Base-by-base conservation (phyloP, 2,797 vertebrate species). In the Artibeus lituratus region DNA sequence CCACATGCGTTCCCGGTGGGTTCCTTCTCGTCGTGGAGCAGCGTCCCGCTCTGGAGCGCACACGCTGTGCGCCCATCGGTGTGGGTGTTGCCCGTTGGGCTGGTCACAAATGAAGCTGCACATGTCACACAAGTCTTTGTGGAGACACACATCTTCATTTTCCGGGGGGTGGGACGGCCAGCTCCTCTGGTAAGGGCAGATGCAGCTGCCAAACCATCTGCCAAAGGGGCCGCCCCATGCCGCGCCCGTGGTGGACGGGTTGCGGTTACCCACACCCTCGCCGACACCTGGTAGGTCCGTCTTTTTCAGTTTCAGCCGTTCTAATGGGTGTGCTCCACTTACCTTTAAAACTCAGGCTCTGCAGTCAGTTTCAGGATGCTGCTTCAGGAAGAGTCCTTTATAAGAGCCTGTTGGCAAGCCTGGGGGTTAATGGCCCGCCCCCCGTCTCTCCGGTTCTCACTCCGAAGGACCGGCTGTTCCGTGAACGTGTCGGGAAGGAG, bases 361-460 rank as follows among this genome's bases (percentile, higher is more conserved):
- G 96, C 90, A 96, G 97, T 87, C 97, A 97, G 91, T 98, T 98
- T 92, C 97, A 97, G 77, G 97, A 98, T 67, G 91, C 15, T 1
- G 49, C 89, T 86, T 98, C 97, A 39, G 97, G 97, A 83, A 95
- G 94, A 86, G 96, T 99, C 86, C 96, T 98, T 81, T 98, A 99
- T 93, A 98, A 96, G 94, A 96, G 97, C 80, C 97, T 99, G 91
- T 92, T 99, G 74, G 97, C 86, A 32, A 97, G 91, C 92, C 83
- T 99, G 19, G 98, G 98, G 84, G 93, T 98, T 42, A 49, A 73
- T 42, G 39, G 69, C 87, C 88, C 93, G 26, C 97, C 94, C 69
- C 47, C 90, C 57, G 88, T 87, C 96, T 87, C 98, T 55, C 70
- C 65, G 0, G 3, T n/a, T 76, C 88, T 49, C 32, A 39, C 53